Percentiles rank a stretch among this genome's conserved stretches.
Evolutionary conservation across 2,113 vertebrate species (phyloP).

Genomic region (Pygoscelis antarcticus): DNA sequence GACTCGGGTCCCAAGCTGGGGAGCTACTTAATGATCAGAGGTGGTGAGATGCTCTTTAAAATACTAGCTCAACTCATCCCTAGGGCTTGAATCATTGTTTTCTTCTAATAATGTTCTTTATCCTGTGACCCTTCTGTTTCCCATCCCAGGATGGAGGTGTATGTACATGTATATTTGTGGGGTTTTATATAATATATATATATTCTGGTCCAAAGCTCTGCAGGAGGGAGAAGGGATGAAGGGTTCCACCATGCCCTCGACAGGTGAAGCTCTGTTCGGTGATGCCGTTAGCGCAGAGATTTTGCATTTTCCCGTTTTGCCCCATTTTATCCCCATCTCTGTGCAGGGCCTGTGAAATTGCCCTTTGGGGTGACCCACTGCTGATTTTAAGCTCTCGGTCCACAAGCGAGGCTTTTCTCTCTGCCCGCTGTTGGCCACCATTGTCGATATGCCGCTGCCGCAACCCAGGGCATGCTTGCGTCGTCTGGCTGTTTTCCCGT

Average conservation of each 20-base stretch:
- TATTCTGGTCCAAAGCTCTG: not conserved
- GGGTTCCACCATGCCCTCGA: accelerated
- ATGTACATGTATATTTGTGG: not conserved
- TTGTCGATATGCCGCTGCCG: accelerated
- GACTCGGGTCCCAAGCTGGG: not conserved
- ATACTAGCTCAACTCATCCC: not conserved
- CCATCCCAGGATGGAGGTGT: not conserved
- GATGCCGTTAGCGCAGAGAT: not conserved
- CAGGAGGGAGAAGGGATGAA: not conserved
- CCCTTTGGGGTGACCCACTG: accelerated
- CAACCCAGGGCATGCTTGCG: not conserved
- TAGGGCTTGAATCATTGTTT: not conserved
- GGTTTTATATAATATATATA: too few relatives aligned
- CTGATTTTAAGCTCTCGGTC: not conserved
- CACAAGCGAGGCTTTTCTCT: not conserved
- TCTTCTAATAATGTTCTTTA: not conserved
- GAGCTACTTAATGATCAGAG: not conserved
- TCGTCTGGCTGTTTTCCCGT: not conserved
- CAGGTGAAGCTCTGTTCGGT: not conserved
- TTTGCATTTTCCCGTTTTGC: not conserved
- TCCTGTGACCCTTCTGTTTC: not conserved
- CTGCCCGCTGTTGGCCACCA: accelerated
- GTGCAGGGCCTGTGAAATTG: too few relatives aligned
- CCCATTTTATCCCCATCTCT: not conserved
- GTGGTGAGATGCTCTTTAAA: not conserved